These are phyloP conservation scores for Ectobius pallidus DNA, from an alignment of 2,888 invertebrate species.

Conservation along the genomic window DNA sequence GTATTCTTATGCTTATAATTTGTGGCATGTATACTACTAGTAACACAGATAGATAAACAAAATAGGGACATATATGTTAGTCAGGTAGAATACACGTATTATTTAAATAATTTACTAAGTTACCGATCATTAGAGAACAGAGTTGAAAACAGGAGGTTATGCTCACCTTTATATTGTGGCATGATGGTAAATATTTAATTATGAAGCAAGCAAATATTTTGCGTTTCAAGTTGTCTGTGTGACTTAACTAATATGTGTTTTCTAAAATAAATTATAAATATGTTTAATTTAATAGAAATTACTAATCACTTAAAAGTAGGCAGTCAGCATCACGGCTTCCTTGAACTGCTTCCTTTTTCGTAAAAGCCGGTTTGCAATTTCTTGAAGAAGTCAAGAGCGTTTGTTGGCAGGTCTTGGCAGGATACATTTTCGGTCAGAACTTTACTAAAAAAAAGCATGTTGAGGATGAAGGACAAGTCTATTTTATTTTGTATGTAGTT, in stretches of 20 bases:
- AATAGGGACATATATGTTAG: too few species aligned
- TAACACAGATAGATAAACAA: too few species aligned
- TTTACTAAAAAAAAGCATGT: too few species aligned
- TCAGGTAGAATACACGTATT: neutral
- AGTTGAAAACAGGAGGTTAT: neutral
- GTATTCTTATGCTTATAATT: neutral
- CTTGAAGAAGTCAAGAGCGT: too few species aligned
- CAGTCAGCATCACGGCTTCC: conserved; percentile 16
- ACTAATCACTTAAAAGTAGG: neutral
- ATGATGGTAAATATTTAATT: conserved; percentile 13
- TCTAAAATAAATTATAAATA: neutral
- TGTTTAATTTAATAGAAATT: neutral
- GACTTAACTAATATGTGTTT: neutral
- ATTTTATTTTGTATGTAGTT: too few species aligned
- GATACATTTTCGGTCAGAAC: too few species aligned
- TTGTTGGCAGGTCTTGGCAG: too few species aligned
- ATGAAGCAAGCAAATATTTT: neutral
- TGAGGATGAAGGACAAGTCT: too few species aligned
- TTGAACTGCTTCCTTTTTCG: too few species aligned
- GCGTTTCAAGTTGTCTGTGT: neutral
- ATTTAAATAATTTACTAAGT: neutral
- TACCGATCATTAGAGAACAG: neutral
- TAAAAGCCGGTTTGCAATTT: too few species aligned
- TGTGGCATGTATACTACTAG: too few species aligned
- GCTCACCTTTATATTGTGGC: conserved; percentile 37